Evolutionary conservation across 2,888 invertebrate species (phyloP).

Genomic region (Deroplatys truncata): DNA sequence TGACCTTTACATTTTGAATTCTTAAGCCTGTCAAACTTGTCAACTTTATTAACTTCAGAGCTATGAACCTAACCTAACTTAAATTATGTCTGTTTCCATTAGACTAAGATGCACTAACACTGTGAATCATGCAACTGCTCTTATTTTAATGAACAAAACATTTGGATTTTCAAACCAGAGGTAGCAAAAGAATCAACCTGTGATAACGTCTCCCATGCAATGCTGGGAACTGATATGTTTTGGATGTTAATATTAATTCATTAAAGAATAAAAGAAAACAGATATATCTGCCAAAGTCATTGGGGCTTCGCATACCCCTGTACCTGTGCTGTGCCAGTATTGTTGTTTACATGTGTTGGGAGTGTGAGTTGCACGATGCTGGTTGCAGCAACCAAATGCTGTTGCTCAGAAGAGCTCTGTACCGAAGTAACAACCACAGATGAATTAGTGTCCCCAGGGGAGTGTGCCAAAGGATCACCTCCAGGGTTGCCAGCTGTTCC

Average conservation of each 20-base stretch:
- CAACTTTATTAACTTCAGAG: not conserved
- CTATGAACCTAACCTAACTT: not conserved
- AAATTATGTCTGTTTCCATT: not conserved
- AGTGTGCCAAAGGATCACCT: constrained; percentile 49
- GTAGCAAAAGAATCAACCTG: not conserved
- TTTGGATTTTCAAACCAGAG: not conserved
- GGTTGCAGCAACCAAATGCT: constrained; percentile 55
- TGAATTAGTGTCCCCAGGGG: constrained; percentile 49
- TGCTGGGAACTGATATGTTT: not conserved
- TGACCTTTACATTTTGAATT: not conserved
- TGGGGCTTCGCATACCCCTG: constrained; percentile 18
- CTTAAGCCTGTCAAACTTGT: not conserved
- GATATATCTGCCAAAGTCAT: no score
- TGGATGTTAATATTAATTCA: not conserved
- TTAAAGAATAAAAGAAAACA: not conserved
- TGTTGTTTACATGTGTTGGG: constrained; percentile 44
- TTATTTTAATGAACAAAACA: no score
- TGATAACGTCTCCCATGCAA: not conserved
- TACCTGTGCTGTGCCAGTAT: constrained; percentile 38
- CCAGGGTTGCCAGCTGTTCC: constrained; percentile 47
- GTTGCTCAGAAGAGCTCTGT: constrained; percentile 39
- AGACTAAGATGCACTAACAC: not conserved
- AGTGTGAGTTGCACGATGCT: constrained; percentile 86
- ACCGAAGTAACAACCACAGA: constrained; percentile 56
- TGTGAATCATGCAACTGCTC: not conserved